Conservation (phyloP, 2,113 vertebrate genomes). For the Cottus gobio region DNA sequence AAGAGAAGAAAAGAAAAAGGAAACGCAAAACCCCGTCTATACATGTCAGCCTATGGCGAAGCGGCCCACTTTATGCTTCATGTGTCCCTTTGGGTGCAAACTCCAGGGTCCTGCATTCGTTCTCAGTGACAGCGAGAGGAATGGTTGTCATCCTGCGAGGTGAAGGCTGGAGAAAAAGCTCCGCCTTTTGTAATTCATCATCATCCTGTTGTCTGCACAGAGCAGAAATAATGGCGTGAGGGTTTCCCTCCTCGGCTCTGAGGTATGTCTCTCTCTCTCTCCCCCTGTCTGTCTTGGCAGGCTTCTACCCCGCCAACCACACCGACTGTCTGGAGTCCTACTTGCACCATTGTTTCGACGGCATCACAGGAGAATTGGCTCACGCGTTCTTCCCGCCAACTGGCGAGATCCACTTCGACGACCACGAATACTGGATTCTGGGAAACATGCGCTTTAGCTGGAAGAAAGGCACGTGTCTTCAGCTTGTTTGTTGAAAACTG, state of each 20-base stretch:
- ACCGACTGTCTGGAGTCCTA: slow-evolving; percentile 93
- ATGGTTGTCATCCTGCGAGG: slow-evolving; percentile 34
- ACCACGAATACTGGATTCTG: slow-evolving; percentile 96
- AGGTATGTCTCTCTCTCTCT: slow-evolving; percentile 33
- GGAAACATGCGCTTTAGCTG: slow-evolving; percentile 97
- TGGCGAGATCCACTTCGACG: slow-evolving; percentile 97
- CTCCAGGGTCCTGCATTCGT: slow-evolving; percentile 42
- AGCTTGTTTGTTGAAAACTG: slow-evolving; percentile 29
- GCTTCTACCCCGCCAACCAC: slow-evolving; percentile 96
- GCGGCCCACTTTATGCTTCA: slow-evolving; percentile 38
- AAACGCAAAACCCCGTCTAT: slow-evolving; percentile 54
- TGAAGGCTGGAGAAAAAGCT: slow-evolving; percentile 35
- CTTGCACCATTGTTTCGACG: slow-evolving; percentile 96
- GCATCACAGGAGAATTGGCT: slow-evolving; percentile 94
- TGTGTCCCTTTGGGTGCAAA: slow-evolving; percentile 33
- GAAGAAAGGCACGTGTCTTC: slow-evolving; percentile 88
- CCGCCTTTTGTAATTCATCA: slow-evolving; percentile 50
- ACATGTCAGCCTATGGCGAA: slow-evolving; percentile 37
- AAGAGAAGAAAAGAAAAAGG: not conserved
- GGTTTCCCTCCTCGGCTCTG: slow-evolving; percentile 52
- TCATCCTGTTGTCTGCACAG: slow-evolving; percentile 34
- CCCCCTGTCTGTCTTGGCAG: slow-evolving; percentile 75
- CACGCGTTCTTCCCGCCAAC: slow-evolving; percentile 96
- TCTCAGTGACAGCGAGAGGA: slow-evolving; percentile 46
- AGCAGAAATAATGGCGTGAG: slow-evolving; percentile 49